Evolutionary conservation across 2,797 vertebrate species (phyloP).

Genomic region (Rhynchotus rufescens): DNA sequence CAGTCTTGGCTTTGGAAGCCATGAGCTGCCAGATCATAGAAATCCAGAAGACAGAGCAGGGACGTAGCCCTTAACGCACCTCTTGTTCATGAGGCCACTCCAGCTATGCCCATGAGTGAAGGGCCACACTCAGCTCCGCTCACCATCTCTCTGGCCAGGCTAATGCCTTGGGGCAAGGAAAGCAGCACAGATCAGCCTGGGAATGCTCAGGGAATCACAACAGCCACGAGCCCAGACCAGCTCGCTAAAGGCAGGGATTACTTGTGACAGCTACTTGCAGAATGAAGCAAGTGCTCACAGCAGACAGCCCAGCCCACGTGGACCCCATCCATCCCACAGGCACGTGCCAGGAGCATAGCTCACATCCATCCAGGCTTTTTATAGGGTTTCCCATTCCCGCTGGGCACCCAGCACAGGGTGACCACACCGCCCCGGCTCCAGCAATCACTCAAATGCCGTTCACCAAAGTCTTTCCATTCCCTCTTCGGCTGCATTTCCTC

Average conservation of each 20-base stretch:
- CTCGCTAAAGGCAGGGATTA: background rate
- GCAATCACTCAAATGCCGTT: constrained; percentile 41
- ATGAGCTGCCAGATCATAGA: background rate
- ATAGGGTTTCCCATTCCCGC: constrained; percentile 7
- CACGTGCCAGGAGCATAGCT: constrained; percentile 7
- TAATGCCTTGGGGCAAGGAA: background rate
- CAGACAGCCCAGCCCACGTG: background rate
- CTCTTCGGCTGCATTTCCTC: constrained; percentile 42
- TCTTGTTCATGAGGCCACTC: background rate
- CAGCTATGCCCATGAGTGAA: background rate
- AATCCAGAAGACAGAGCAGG: background rate
- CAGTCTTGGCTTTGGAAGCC: rapidly evolving
- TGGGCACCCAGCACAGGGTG: background rate
- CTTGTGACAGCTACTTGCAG: constrained; percentile 43
- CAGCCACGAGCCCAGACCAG: background rate
- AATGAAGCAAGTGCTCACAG: background rate
- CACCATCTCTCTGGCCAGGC: background rate
- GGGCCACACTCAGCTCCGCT: background rate
- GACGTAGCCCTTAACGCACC: background rate
- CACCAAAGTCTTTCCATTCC: constrained; percentile 72
- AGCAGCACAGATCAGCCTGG: background rate
- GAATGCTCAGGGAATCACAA: background rate
- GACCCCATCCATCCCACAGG: background rate
- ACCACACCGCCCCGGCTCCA: constrained; percentile 17
- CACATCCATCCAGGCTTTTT: constrained; percentile 33